Evolutionary conservation across 2,888 invertebrate species (phyloP), one percentile per base, ranked within the genome.

Genomic region (Pemphredon lugubris): DNA sequence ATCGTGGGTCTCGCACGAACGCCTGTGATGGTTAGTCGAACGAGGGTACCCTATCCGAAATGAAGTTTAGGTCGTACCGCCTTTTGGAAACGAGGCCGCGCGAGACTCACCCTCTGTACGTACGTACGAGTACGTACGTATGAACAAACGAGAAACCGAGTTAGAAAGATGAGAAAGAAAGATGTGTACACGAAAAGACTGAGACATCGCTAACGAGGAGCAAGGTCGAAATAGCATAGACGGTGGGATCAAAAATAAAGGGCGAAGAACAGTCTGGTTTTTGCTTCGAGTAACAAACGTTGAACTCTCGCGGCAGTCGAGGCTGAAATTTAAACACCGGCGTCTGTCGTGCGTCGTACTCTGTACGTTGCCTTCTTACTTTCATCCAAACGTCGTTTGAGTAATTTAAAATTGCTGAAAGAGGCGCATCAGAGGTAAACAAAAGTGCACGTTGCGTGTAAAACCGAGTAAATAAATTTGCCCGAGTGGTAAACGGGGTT

Each of bases 221-320:
- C n/a, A 40, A 48, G 4, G 11, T 26, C 0, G 32, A 9, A 34
- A 44, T 11, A 21, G n/a, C n/a, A n/a, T n/a, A 21, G 42, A 26
- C 34, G 58, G 14, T 5, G n/a, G n/a, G n/a, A n/a, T n/a, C n/a
- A n/a, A n/a, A 32, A 47, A 45, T 39, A 39, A 20, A 3, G 39
- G 40, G 26, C 7, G 39, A 32, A 40, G 48, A 44, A 44, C 47
- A 55, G 45, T 44, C 39, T 58, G 47, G 45, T n/a, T 26, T 53
- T 47, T 32, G 83, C 83, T 85, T 85, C 82, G 78, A 83, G 76
- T 74, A 39, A 55, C n/a, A n/a, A n/a, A n/a, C n/a, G n/a, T n/a
- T n/a, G n/a, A n/a, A n/a, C n/a, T n/a, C n/a, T n/a, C n/a, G n/a
- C n/a, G n/a, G n/a, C n/a, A n/a, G n/a, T n/a, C n/a, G n/a, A n/a